Evolutionary conservation across 2,113 vertebrate species (phyloP).

Genomic region (Hypanus sabinus): DNA sequence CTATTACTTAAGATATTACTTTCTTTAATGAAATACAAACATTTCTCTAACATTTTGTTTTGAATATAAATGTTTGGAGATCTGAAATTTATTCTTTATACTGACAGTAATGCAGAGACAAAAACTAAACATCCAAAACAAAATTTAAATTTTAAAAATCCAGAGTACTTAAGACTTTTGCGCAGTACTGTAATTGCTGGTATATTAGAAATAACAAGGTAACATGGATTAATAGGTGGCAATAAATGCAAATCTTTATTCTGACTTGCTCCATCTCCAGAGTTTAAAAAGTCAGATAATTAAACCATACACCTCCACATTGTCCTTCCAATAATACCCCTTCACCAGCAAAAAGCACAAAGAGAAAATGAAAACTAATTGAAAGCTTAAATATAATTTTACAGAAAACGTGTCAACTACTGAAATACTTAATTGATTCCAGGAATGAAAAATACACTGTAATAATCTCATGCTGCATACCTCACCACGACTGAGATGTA

Average conservation of each 20-base stretch:
- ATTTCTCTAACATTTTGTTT: too few species aligned
- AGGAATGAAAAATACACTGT: not conserved
- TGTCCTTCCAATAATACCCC: not conserved
- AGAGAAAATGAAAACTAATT: not conserved
- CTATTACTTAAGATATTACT: too few species aligned
- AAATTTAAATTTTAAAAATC: too few species aligned
- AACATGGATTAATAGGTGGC: not conserved
- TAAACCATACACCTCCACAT: not conserved
- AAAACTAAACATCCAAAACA: too few species aligned
- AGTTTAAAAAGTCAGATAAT: not conserved
- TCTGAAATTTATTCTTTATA: too few species aligned
- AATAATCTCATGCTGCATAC: too few species aligned
- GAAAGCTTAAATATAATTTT: not conserved
- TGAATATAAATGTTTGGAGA: too few species aligned
- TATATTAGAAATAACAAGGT: not conserved
- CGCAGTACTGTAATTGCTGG: not conserved
- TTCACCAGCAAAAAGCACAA: not conserved
- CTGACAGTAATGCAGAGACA: too few species aligned
- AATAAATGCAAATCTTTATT: not conserved
- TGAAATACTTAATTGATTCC: not conserved
- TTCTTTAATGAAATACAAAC: too few species aligned
- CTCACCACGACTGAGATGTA: not conserved
- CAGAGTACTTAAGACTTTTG: too few species aligned
- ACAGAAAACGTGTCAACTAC: not conserved
- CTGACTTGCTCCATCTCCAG: not conserved